A percentile compares a stretch with the other conserved stretches of the same genome.
These are phyloP conservation scores for Gallinago solitaria DNA, from an alignment of 2,797 vertebrate genomes.

Conservation along the genomic window DNA sequence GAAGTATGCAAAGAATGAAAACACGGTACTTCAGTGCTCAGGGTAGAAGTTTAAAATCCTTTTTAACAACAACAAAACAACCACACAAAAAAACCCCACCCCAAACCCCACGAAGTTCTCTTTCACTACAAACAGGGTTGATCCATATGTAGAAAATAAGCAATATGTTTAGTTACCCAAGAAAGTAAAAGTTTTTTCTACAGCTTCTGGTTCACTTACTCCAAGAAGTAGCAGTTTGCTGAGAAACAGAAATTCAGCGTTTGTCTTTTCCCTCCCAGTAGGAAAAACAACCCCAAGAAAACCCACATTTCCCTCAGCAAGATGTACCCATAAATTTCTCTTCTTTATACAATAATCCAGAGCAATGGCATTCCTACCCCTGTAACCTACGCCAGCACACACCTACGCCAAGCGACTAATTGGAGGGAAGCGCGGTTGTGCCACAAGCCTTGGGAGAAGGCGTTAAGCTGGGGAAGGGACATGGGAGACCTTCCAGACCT, in stretches of 20 bases:
- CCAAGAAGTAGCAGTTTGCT: neutral
- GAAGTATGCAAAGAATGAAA: slow-evolving; percentile 6
- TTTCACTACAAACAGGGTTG: neutral
- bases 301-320: neutral
- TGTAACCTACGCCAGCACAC: neutral
- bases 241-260: neutral
- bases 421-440: neutral
- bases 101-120: neutral
- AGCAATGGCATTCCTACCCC: neutral
- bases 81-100: no score
- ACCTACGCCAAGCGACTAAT: neutral
- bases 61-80: neutral
- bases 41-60: neutral
- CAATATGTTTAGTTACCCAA: neutral
- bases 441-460: neutral
- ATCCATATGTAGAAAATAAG: neutral
- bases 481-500: neutral
- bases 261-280: neutral
- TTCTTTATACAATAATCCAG: neutral
- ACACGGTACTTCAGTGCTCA: neutral
- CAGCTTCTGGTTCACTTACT: neutral
- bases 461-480: neutral
- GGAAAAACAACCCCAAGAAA: neutral
- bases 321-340: neutral
- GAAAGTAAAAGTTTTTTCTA: neutral